Conservation (phyloP, 2,113 vertebrate genomes). For the Micronycteris hirsuta region DNA sequence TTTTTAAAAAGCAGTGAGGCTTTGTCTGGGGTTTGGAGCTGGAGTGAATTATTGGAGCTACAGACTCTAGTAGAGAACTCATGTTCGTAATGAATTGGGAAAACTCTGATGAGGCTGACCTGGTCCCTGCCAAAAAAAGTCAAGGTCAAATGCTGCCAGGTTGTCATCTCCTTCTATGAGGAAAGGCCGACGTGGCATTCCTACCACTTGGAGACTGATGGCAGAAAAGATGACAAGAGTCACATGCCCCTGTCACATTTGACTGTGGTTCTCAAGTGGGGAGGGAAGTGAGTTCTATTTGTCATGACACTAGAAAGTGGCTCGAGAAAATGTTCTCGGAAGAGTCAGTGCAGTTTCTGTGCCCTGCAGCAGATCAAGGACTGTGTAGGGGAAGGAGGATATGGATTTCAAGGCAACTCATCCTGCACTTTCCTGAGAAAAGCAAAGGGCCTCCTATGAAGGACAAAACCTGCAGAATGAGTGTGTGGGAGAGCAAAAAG, state of each 20-base stretch:
- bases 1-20: too few relatives aligned
- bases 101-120: too few relatives aligned
- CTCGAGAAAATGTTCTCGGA: too few relatives aligned
- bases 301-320: too few relatives aligned
- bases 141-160: constrained; percentile 44
- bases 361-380: constrained; percentile 66
- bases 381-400: constrained; percentile 17
- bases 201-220: constrained; percentile 93
- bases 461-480: constrained; percentile 56
- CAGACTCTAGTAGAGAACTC: too few relatives aligned
- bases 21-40: too few relatives aligned
- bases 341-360: too few relatives aligned
- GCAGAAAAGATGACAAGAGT: constrained; percentile 93
- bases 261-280: constrained; percentile 76
- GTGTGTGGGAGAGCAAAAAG: constrained; percentile 64
- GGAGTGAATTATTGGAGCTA: too few relatives aligned
- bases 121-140: too few relatives aligned
- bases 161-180: constrained; percentile 97
- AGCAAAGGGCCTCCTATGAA: constrained; percentile 69
- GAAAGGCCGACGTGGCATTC: constrained; percentile 97
- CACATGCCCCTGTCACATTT: constrained; percentile 74
- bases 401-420: constrained; percentile 51
- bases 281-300: neutral
- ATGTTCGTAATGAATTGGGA: too few relatives aligned
- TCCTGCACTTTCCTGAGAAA: neutral